These are phyloP conservation scores for Uromys caudimaculatus DNA, from an alignment of 2,797 vertebrate species.

Conservation along the genomic window DNA sequence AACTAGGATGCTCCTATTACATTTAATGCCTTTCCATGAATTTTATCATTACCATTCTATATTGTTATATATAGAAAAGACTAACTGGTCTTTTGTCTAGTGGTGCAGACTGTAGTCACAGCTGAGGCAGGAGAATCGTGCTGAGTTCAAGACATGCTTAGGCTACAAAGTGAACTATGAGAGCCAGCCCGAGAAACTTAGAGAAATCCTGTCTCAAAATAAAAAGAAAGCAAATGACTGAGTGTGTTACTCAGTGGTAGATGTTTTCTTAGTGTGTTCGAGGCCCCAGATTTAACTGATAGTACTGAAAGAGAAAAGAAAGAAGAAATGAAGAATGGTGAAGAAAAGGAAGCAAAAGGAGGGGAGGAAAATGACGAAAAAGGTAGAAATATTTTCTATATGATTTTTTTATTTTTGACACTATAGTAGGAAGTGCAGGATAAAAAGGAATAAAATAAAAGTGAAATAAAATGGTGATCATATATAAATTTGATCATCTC, in stretches of 20 bases:
- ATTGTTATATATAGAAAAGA: not conserved
- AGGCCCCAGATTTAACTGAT: not conserved
- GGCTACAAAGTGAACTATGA: not conserved
- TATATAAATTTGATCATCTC: not conserved
- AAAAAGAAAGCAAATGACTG: not conserved
- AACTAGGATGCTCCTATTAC: not conserved
- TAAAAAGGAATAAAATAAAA: not conserved
- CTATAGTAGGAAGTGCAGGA: not conserved
- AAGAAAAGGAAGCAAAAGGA: not conserved
- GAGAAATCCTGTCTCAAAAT: not conserved
- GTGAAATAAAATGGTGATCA: not conserved
- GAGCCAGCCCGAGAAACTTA: not conserved
- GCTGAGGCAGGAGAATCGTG: not conserved
- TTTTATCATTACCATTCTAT: conserved; percentile 35
- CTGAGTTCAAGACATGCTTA: not conserved
- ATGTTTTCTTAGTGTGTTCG: not conserved
- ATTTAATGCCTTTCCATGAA: not conserved
- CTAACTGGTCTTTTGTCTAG: not conserved
- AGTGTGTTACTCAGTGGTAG: not conserved
- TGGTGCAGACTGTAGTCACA: not conserved
- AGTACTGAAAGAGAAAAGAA: not conserved
- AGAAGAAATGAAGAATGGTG: not conserved
- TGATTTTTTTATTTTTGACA: not conserved
- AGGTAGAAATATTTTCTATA: not conserved
- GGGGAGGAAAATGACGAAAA: not conserved